Percentiles rank a stretch among this genome's conserved stretches.
Conservation (phyloP, 2,113 vertebrate genomes). For the Chloropsis cyanopogon region DNA sequence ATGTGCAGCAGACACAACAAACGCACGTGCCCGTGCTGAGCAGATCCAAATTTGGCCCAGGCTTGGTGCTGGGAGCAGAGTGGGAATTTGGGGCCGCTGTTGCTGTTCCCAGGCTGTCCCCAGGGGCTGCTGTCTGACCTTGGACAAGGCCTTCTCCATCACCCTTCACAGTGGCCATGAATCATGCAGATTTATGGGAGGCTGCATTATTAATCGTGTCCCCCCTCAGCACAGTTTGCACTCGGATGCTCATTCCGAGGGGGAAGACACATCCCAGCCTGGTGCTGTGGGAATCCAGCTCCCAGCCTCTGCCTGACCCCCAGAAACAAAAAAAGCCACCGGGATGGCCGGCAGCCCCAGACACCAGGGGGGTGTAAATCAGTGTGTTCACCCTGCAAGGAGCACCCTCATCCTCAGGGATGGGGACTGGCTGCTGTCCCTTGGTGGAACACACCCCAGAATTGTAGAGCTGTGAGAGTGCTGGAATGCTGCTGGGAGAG, state of each 20-base stretch:
- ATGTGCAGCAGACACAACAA: constrained; percentile 47
- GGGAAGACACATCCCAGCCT: background rate
- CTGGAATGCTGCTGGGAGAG: background rate
- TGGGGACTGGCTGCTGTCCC: background rate
- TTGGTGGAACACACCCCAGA: background rate
- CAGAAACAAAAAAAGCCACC: background rate
- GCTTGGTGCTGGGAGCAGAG: background rate
- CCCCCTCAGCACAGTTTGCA: background rate
- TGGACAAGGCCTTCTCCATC: constrained; percentile 38
- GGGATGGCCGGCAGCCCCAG: background rate
- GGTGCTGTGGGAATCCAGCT: background rate
- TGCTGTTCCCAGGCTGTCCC: constrained; percentile 29
- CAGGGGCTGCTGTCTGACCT: constrained; percentile 14
- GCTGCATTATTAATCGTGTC: background rate
- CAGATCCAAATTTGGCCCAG: background rate
- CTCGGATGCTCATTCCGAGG: background rate
- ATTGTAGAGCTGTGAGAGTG: background rate
- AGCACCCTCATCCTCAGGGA: background rate
- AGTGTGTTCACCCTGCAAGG: background rate
- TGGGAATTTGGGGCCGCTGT: background rate
- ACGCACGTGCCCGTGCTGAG: background rate
- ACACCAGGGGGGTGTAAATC: background rate
- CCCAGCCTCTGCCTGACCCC: background rate
- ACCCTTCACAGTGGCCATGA: background rate
- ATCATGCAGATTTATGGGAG: background rate